phyloP scores from a whole-genome alignment of 1,140 invertebrate genomes.

The Gryllus bimaculatus region DNA sequence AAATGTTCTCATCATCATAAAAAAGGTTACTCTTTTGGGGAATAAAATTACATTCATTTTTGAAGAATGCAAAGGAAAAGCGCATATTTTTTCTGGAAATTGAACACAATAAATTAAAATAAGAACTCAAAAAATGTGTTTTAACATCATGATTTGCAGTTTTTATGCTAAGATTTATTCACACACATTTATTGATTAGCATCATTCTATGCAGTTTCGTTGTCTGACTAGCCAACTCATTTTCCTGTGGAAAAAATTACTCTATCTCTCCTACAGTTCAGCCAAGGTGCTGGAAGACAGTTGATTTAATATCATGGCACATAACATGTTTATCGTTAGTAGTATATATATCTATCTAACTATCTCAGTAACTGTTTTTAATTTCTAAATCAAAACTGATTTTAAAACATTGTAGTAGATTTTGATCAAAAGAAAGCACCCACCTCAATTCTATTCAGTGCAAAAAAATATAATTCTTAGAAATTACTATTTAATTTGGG shows the following conservation, averaged over 20 bases:
- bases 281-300: slow-evolving; percentile 19
- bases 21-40: too few species aligned
- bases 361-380: slow-evolving; percentile 8
- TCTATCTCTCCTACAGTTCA: neutral
- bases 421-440: neutral
- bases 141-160: neutral
- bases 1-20: too few species aligned
- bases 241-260: slow-evolving; percentile 10
- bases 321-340: slow-evolving; percentile 7
- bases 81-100: too few species aligned
- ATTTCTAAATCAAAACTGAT: neutral
- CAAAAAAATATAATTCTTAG: slow-evolving; percentile 7
- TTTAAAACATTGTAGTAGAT: slow-evolving; percentile 7
- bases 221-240: neutral
- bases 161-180: neutral
- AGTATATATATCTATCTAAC: slow-evolving; percentile 8
- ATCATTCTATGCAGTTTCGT: slow-evolving; percentile 6
- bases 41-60: too few species aligned
- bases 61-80: too few species aligned
- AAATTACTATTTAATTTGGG: slow-evolving; percentile 8
- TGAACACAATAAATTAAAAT: too few species aligned
- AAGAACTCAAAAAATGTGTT: too few species aligned
- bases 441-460: neutral
- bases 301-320: slow-evolving; percentile 20
- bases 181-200: neutral